phyloP scores from a whole-genome alignment of 2,113 vertebrate species.

The Seriola aureovittata region DNA sequence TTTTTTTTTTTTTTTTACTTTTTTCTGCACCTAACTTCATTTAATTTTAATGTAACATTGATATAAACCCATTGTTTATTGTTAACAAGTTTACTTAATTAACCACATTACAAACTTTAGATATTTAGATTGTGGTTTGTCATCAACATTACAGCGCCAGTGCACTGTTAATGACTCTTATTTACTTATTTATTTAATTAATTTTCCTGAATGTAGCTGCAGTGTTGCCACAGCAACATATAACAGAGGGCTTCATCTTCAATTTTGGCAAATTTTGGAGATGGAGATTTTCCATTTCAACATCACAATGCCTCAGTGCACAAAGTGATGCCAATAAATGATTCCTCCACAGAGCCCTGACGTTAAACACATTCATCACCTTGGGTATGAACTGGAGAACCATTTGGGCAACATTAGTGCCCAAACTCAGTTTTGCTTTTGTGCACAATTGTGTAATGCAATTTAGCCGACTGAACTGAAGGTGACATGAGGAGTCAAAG shows the following conservation, averaged over 20 bases:
- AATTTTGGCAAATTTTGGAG: not conserved
- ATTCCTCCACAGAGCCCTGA: not conserved
- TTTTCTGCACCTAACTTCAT: not conserved
- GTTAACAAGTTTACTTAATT: not conserved
- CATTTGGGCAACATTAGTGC: no score
- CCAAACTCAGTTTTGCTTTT: not conserved
- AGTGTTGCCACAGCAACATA: not conserved
- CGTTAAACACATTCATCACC: not conserved
- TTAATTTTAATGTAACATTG: not conserved
- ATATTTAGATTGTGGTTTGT: not conserved
- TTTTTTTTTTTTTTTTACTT: not conserved
- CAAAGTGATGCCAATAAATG: not conserved
- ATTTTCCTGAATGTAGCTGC: not conserved
- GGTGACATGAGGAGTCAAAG: not conserved
- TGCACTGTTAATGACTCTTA: not conserved
- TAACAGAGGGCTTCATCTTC: not conserved
- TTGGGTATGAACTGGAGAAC: not conserved
- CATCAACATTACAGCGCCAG: not conserved
- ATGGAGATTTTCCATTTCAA: not conserved
- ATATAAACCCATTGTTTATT: not conserved
- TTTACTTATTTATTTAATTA: no score
- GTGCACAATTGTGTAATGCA: not conserved
- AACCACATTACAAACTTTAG: not conserved
- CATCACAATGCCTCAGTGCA: not conserved
- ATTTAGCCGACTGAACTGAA: not conserved